Base-by-base conservation (phyloP, 2,888 invertebrate species). In the Bugula neritina region DNA sequence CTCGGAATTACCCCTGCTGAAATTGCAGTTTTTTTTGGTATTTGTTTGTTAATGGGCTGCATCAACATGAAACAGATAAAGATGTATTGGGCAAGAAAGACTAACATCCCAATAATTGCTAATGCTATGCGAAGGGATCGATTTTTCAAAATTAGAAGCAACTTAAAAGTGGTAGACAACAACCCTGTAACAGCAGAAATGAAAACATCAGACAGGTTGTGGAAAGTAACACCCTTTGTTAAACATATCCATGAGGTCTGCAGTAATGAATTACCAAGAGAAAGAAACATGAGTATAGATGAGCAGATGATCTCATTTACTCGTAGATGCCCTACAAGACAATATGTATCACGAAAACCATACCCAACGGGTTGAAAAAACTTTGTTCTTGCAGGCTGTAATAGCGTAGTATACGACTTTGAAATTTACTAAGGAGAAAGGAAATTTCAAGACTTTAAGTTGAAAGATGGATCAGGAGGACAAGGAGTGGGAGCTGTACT, bases 301-400 rank as follows among this genome's bases (percentile, higher is more conserved):
- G 57, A 57, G 57, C 57, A 57, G 27, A 57, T 57, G 57, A 57
- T 27, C 23, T n/a, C 23, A 57, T 57, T 57, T 27, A 57, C 57
- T 57, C 13, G 57, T 23, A 57, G 57, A 27, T 57, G 57, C 57
- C 57, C 57, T 3, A 10, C 23, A 5, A 57, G 57, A n/a, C 5
- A 57, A 23, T 57, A 57, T 57, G 57, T 57, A 23, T 23, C 23
- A 57, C n/a, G 57, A 57, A 57, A 57, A 23, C 57, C 57, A 5
- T 17, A 57, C 23, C 57, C 57, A 13, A 57, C 5, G 27, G 57
- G 3, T 27, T 57, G 5, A 57, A 57, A 57, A 57, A 57, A n/a
- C 23, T 57, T 57, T 57, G 57, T n/a, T 5, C 57, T n/a, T 5
- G 57, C 57, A n/a, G 23, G 57, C 23, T n/a, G 13, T 13, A 25